Evolutionary conservation across 2,888 invertebrate genomes (phyloP), one percentile per base, ranked within the genome.

Genomic region (Epistrophe grossulariae): DNA sequence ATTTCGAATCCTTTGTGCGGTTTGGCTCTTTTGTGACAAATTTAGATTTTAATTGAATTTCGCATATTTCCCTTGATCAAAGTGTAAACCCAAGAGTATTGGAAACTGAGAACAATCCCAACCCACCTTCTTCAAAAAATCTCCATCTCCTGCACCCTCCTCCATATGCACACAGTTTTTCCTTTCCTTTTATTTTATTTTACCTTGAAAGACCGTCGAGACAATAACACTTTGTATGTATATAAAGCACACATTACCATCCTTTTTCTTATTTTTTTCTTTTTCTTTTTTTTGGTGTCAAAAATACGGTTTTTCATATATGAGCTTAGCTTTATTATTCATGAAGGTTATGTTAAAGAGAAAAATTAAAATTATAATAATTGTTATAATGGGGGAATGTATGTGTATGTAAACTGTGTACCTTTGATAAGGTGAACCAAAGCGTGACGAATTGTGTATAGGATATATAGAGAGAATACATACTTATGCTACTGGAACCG

Each of bases 21-120:
- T 87, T 87, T 83, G 71, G 87, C 66, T 82, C 87, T 82, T 87
- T 87, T 87, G 87, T 87, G 87, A 87, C 87, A 87, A 87, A 87
- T 87, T 87, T 87, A 87, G 87, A 87, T 87, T 87, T 87, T 87
- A 87, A 87, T 87, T 87, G 83, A 87, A 87, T 87, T 83, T 87
- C 83, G 83, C 87, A 87, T 83, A 87, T 87, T 87, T 87, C 72
- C 87, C 87, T 87, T 83, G 87, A 87, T 87, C 87, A 83, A 83
- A 87, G 87, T 72, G 35, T 68, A 84, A 83, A 79, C 72, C 72
- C 64, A 70, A 72, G 62, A 70, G 52, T 71, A 87, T 83, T 79
- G 82, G 70, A 76, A 87, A 76, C 70, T 60, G 64, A 60, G 76
- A 50, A 76, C 74, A 71, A 64, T 19, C n/a, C 10, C 71, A 50